Percentiles rank a stretch among this genome's conserved stretches.
Evolutionary conservation across 2,888 invertebrate species (phyloP).

Genomic region (Zelleria hepariella): DNA sequence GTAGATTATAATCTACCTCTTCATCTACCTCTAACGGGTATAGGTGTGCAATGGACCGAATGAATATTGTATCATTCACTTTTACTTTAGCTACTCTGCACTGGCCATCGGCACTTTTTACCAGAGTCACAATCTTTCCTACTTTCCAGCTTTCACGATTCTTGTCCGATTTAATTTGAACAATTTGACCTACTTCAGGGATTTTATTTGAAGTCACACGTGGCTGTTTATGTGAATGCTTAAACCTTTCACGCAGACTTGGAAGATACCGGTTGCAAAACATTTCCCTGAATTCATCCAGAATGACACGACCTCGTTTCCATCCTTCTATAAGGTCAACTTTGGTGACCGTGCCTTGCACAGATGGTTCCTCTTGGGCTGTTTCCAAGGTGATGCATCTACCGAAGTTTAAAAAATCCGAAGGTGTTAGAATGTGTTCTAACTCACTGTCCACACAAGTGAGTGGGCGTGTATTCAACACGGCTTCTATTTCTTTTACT

Average conservation of each 20-base stretch:
- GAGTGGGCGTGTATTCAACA: slow-evolving; percentile 13
- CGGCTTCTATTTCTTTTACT: slow-evolving; percentile 12
- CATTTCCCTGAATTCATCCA: slow-evolving; percentile 5
- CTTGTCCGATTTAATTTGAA: slow-evolving; percentile 3
- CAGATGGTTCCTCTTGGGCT: not conserved
- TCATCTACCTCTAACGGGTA: slow-evolving; percentile 3
- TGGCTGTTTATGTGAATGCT: not conserved
- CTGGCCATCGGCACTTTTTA: not conserved
- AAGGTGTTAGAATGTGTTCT: slow-evolving; percentile 10
- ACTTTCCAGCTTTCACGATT: slow-evolving; percentile 5
- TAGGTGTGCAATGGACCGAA: slow-evolving; percentile 2
- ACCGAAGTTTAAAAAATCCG: slow-evolving; percentile 8
- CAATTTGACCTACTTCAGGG: slow-evolving; percentile 1
- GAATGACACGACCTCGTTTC: not conserved
- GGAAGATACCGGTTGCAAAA: not conserved
- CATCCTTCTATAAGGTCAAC: not conserved
- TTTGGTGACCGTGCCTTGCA: not conserved
- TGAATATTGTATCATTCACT: slow-evolving; percentile 3
- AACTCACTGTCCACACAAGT: slow-evolving; percentile 11
- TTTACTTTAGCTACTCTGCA: slow-evolving; percentile 2
- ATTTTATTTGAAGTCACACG: not conserved
- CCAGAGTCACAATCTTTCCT: not conserved
- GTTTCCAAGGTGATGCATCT: not conserved
- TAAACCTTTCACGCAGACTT: not conserved
- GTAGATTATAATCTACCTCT: not conserved